A percentile compares a stretch with the other conserved stretches of the same genome.
phyloP scores from a whole-genome alignment of 2,888 invertebrate genomes.

The Epicampocera succincta region DNA sequence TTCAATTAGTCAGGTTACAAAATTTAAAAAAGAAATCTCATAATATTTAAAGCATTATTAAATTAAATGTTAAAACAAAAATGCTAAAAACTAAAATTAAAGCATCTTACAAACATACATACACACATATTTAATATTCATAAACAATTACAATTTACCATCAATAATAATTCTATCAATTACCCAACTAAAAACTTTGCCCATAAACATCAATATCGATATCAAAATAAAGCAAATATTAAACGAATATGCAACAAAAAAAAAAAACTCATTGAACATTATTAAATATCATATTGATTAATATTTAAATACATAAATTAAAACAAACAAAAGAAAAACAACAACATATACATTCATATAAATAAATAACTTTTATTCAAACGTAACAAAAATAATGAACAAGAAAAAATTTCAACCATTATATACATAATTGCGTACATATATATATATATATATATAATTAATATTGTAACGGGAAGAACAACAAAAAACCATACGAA shows the following conservation, averaged over 20 bases:
- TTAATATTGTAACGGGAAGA: slow-evolving; percentile 34
- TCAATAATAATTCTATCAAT: slow-evolving; percentile 50
- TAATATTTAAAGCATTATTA: slow-evolving; percentile 31
- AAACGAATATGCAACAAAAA: slow-evolving; percentile 5
- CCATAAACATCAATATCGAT: slow-evolving; percentile 45
- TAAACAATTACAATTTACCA: slow-evolving; percentile 43
- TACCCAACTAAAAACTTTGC: slow-evolving; percentile 16
- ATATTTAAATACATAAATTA: slow-evolving; percentile 16
- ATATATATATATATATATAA: slow-evolving; percentile 37
- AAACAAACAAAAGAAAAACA: slow-evolving; percentile 18
- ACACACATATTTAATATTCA: slow-evolving; percentile 30
- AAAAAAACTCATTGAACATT: slow-evolving; percentile 22
- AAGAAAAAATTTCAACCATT: slow-evolving; percentile 29
- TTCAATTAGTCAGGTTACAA: slow-evolving; percentile 48
- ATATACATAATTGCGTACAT: slow-evolving; percentile 36
- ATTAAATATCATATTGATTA: slow-evolving; percentile 53
- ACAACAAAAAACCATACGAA: slow-evolving; percentile 42
- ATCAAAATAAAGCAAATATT: slow-evolving; percentile 38
- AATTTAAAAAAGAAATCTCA: slow-evolving; percentile 32
- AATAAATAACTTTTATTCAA: slow-evolving; percentile 64
- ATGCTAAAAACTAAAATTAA: no score
- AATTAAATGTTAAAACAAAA: slow-evolving; percentile 11
- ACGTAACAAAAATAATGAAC: slow-evolving; percentile 62
- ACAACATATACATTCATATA: background rate
- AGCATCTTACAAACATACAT: slow-evolving; percentile 5